Percentiles rank a stretch among this genome's conserved stretches.
Evolutionary conservation across 1,140 invertebrate genomes (phyloP).

Genomic region (Cherax quadricarinatus): DNA sequence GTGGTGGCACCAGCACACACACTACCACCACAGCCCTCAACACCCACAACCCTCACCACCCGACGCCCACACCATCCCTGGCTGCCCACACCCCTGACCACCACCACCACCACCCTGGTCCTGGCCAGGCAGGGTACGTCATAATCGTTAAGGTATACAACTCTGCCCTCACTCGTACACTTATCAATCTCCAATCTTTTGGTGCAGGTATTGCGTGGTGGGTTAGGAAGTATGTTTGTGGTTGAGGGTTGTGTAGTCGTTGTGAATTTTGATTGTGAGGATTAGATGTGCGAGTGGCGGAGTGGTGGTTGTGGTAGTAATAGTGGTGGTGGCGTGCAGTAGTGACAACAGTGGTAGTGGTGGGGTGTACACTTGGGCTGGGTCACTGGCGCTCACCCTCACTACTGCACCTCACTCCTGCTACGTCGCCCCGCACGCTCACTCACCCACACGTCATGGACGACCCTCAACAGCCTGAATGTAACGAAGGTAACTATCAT

Average conservation of each 20-base stretch:
- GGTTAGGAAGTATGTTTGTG: background rate
- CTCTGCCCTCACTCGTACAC: background rate
- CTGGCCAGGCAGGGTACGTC: slow-evolving; percentile 32
- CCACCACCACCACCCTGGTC: slow-evolving; percentile 4
- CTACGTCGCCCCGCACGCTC: background rate
- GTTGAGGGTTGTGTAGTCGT: background rate
- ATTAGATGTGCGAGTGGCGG: background rate
- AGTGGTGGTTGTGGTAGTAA: background rate
- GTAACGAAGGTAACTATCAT: slow-evolving; percentile 1
- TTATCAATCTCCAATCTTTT: background rate
- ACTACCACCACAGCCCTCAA: slow-evolving; percentile 34
- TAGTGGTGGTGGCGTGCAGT: background rate
- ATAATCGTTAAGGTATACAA: too few species aligned
- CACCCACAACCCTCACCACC: background rate
- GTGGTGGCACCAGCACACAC: slow-evolving; percentile 49
- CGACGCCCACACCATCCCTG: slow-evolving; percentile 17
- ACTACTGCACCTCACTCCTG: background rate
- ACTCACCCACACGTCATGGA: background rate
- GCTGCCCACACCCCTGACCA: background rate
- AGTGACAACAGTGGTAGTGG: background rate
- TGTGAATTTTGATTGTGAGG: too few species aligned
- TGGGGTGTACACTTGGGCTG: background rate
- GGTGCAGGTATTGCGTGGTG: background rate
- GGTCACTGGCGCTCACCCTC: background rate
- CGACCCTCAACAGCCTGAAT: background rate